Conservation (phyloP, 1,140 invertebrate species). For the Calosoma granatense region DNA sequence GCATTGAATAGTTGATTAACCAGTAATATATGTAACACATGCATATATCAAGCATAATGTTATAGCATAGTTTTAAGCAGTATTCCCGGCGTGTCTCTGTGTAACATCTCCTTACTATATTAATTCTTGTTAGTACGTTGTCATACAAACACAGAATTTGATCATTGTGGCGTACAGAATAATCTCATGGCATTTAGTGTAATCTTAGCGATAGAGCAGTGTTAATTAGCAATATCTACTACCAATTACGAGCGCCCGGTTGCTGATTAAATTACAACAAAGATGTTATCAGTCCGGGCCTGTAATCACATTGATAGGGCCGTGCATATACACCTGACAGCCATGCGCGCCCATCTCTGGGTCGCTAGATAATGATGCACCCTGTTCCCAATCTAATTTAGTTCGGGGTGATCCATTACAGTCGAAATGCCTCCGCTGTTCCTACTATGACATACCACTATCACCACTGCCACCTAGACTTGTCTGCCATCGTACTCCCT, state of each 20-base stretch:
- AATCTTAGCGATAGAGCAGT: not conserved
- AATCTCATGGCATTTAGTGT: not conserved
- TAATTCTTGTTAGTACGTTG: no score
- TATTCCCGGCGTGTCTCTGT: no score
- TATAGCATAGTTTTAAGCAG: no score
- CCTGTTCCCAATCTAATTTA: not conserved
- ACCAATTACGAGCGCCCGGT: not conserved
- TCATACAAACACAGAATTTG: no score
- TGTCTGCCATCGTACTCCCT: not conserved
- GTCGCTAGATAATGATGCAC: not conserved
- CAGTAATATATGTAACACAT: no score
- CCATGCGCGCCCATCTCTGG: not conserved
- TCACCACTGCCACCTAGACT: no score
- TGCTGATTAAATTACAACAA: constrained; percentile 7
- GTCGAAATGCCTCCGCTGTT: not conserved
- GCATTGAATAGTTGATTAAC: no score
- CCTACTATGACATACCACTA: no score
- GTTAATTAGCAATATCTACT: constrained; percentile 6
- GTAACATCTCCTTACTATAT: no score
- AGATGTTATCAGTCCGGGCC: constrained; percentile 1
- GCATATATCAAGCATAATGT: no score
- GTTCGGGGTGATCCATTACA: not conserved
- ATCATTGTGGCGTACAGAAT: no score
- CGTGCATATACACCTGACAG: constrained; percentile 1
- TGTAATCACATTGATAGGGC: constrained; percentile 4